Conservation (phyloP, 2,113 vertebrate genomes). For the Gallinago jamesoni region DNA sequence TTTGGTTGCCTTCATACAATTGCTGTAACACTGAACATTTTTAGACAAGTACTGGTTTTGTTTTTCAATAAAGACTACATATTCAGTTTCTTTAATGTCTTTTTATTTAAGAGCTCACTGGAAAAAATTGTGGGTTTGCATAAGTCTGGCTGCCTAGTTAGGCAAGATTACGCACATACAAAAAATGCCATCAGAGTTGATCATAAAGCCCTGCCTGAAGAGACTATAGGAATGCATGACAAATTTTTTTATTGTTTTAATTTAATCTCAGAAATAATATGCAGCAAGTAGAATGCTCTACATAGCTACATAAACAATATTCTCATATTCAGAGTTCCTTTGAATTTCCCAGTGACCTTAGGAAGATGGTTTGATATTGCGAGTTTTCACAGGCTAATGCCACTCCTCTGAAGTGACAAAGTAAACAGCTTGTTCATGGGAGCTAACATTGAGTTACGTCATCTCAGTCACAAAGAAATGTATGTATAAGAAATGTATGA, state of each 20-base stretch:
- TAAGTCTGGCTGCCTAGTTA: neutral
- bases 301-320: neutral
- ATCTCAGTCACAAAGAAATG: neutral
- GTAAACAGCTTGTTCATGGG: neutral
- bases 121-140: neutral
- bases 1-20: conserved; percentile 22
- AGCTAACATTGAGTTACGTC: neutral
- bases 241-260: conserved; percentile 29
- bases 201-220: neutral
- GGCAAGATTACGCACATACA: neutral
- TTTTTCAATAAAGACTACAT: conserved; percentile 14
- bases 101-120: conserved; percentile 6
- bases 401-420: neutral
- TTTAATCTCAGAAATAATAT: conserved; percentile 7
- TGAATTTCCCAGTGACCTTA: neutral
- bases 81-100: neutral
- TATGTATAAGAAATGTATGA: neutral
- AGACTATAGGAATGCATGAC: neutral
- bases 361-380: neutral
- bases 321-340: neutral
- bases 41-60: conserved; percentile 25
- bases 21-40: conserved; percentile 16
- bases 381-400: neutral
- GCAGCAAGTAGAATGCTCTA: neutral
- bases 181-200: neutral